Evolutionary conservation across 2,797 vertebrate genomes (phyloP).

Genomic region (Gymnopithys bicolor): DNA sequence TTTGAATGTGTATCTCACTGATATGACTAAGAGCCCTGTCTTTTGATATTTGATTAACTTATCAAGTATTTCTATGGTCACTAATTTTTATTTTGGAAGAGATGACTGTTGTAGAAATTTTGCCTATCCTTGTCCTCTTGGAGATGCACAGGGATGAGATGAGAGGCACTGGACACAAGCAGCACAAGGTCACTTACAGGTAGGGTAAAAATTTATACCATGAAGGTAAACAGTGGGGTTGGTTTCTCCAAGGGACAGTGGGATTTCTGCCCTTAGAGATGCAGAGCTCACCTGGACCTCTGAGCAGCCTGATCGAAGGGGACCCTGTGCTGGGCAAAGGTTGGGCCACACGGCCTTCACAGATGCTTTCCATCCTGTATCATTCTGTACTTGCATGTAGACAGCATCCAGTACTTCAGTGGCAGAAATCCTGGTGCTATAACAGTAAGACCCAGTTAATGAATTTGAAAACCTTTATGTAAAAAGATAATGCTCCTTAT

Average conservation of each 20-base stretch:
- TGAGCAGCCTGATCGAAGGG: not conserved
- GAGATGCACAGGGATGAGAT: not conserved
- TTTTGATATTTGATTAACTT: not conserved
- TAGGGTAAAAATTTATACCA: not conserved
- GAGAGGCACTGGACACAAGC: not conserved
- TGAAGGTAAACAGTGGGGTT: not conserved
- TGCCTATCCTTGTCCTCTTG: not conserved
- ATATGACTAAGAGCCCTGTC: not conserved
- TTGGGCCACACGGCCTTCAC: not conserved
- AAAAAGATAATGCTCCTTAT: not conserved
- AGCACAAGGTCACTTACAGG: not conserved
- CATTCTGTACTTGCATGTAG: not conserved
- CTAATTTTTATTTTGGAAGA: not conserved
- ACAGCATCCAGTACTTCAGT: not conserved
- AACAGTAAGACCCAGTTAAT: not conserved
- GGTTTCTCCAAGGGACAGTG: not conserved
- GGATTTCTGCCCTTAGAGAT: not conserved
- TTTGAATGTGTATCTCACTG: not conserved
- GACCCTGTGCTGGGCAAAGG: not conserved
- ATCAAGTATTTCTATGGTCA: rapidly evolving
- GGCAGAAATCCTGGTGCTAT: not conserved
- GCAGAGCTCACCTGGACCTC: not conserved
- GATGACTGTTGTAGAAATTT: not conserved
- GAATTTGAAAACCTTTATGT: not conserved
- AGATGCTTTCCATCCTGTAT: not conserved